Base-by-base conservation (phyloP, 2,797 vertebrate genomes). In the Meriones psammophilus region DNA sequence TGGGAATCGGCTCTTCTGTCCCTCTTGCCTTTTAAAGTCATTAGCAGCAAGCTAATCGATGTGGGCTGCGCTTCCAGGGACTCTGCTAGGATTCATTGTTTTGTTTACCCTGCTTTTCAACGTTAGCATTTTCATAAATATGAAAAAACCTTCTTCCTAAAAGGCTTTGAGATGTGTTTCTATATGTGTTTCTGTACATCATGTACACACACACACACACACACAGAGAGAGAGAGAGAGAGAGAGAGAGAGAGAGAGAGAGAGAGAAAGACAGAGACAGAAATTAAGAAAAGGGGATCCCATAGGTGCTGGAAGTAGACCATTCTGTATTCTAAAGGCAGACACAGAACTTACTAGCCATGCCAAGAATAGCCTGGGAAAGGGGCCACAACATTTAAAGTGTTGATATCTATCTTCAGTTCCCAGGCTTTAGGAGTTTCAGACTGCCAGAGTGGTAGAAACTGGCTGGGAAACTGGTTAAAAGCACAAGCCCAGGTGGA, bases 81-180 rank as follows among this genome's bases (percentile, higher is more conserved):
- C 73, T 96, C 83, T 66, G 74, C 71, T 10, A 68, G 30, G 54
- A 88, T 92, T 94, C 50, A 58, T 69, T 93, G 54, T 62, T 93
- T 94, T 86, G 28, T 79, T 95, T 74, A 79, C n/a, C 87, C 96
- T 54, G 17, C 15, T 64, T 73, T 96, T 66, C 89, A 69, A 78
- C 80, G 94, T 73, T 8, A 68, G 76, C 20, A n/a, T 76, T 69
- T 93, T 94, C 24, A 26, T 66, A 94, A 79, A 88, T 73, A 88
- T 79, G n/a, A n/a, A 14, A 92, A 15, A 50, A 36, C 6, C 74
- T 62, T 66, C 62, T 92, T 88, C 24, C 30, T 89, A 78, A 80
- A 95, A 83, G 28, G 24, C 17, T 74, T 42, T 90, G 20, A 76
- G 86, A 87, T 81, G 54, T 2, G 6, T 91, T 91, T 94, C 7